phyloP scores from a whole-genome alignment of 2,113 vertebrate species.

The Melanerpes formicivorus region DNA sequence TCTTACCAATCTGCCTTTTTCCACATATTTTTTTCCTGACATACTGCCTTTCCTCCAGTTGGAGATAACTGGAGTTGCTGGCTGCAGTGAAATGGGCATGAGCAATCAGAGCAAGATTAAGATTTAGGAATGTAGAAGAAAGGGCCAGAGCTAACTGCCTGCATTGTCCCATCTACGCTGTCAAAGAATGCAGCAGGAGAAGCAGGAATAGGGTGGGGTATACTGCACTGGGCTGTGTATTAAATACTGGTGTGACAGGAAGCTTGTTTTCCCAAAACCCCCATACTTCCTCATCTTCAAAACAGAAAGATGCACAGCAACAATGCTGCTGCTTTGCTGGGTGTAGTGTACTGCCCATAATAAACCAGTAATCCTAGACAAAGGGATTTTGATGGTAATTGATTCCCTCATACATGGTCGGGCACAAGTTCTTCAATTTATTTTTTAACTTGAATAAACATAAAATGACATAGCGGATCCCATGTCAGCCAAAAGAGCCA shows the following conservation, averaged over 20 bases:
- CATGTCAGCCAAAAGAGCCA: slow-evolving; percentile 71
- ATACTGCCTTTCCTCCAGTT: neutral
- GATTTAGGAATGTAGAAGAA: neutral
- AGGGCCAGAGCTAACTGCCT: neutral
- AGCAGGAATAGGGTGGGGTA: neutral
- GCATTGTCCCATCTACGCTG: neutral
- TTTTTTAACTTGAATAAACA: slow-evolving; percentile 58
- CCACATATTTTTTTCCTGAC: neutral
- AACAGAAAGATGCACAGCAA: neutral
- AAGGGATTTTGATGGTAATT: slow-evolving; percentile 7
- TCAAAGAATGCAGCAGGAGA: neutral
- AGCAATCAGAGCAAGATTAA: neutral
- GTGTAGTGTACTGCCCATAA: neutral
- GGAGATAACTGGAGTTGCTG: neutral
- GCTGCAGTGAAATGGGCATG: neutral
- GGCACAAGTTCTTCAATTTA: slow-evolving; percentile 44
- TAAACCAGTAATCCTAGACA: neutral
- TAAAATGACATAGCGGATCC: slow-evolving; percentile 35
- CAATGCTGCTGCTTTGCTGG: neutral
- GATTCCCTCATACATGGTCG: neutral
- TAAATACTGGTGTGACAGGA: neutral
- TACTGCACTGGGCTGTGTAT: neutral
- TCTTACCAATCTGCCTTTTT: neutral
- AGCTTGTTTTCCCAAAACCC: neutral
- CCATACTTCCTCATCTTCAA: neutral